Percentiles rank a stretch among this genome's conserved stretches.
Conservation (phyloP, 1,140 invertebrate species). For the Dinothrombium tinctorium region DNA sequence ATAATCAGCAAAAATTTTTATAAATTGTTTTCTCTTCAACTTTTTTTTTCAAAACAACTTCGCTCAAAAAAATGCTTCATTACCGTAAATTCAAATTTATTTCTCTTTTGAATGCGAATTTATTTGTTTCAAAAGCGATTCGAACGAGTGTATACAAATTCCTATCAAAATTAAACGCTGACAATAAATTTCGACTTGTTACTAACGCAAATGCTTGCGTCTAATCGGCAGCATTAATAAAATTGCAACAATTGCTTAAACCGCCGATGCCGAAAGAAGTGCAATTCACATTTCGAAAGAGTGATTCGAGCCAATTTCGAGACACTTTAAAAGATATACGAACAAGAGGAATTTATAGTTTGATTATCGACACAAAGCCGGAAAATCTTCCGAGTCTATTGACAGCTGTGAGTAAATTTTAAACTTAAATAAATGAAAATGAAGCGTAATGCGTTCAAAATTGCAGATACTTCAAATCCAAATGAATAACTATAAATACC, state of each 20-base stretch:
- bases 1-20: no score
- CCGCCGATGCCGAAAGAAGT: constrained; percentile 27
- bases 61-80: no score
- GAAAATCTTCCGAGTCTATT: constrained; percentile 47
- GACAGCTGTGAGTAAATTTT: constrained; percentile 40
- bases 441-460: background rate
- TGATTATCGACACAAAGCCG: constrained; percentile 59
- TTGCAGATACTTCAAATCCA: constrained; percentile 64
- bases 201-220: background rate
- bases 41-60: no score
- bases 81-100: background rate
- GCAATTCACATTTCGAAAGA: constrained; percentile 61
- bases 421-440: background rate
- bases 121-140: background rate
- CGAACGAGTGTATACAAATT: no score
- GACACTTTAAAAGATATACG: constrained; percentile 50
- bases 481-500: constrained; percentile 79
- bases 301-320: constrained; percentile 42
- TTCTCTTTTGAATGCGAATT: background rate
- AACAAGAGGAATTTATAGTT: constrained; percentile 53
- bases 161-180: no score
- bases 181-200: background rate
- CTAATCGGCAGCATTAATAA: constrained; percentile 43
- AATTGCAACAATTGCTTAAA: constrained; percentile 56
- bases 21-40: no score